Evolutionary conservation across 2,113 vertebrate genomes (phyloP), one percentile per base, ranked within the genome.

Genomic region (Nothocercus nigrocapillus): DNA sequence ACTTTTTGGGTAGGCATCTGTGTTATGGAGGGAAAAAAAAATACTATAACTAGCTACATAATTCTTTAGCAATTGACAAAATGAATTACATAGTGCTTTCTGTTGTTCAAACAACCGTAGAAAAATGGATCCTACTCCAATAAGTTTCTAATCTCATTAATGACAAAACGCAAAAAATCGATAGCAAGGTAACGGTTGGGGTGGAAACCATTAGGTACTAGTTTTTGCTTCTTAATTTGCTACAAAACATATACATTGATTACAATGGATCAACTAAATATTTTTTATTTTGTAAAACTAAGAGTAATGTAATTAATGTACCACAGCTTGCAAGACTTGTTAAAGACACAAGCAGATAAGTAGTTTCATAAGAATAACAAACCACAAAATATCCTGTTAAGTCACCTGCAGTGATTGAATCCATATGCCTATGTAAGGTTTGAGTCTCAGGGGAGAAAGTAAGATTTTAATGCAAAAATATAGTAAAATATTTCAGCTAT

Each of bases 1-100:
- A 84, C 98, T 99, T 98, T 98, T 99, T 38, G 99, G 99, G 82
- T 99, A 99, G 80, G 99, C 99, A 98, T 99, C 99, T 99, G 97
- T 93, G 68, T 82, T 95, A 82, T 36, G 78, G 22, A 93, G 34
- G 7, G 19, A 11, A 42, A 91, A 85, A 45, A 93, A 88, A 90
- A 4, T 28, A n/a, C n/a, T 16, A 44, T 79, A 77, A 56, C 32
- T 86, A 54, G 66, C 75, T 61, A 62, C 0, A 0, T 78, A 38
- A 68, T 82, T 81, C 67, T 47, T 36, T 73, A 85, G 20, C 15
- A 84, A 44, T 9, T 82, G 49, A 82, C 91, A 77, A 94, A 82
- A 67, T 40, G 74, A 89, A 9, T 34, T 83, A 6, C 30, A 58
- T 32, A 51, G 79, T 56, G 44, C 11, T 11, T 53, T 69, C 28